Conservation (phyloP, 2,113 vertebrate species). For the Columba livia region DNA sequence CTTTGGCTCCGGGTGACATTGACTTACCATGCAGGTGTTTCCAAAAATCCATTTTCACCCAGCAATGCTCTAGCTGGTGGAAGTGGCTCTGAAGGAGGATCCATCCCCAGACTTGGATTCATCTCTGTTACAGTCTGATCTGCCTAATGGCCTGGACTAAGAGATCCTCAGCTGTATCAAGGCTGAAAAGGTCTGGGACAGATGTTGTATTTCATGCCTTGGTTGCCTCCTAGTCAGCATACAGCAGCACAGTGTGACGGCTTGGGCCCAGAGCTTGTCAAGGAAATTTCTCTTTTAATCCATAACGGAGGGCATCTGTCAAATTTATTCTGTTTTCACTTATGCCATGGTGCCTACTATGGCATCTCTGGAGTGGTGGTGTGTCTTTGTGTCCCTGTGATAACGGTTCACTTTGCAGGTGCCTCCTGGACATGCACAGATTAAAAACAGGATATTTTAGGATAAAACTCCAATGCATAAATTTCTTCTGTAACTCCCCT, state of each 20-base stretch:
- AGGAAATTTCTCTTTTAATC: background rate
- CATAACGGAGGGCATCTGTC: background rate
- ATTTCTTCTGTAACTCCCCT: background rate
- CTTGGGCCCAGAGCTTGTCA: background rate
- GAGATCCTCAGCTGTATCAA: background rate
- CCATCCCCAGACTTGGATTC: background rate
- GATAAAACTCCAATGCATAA: background rate
- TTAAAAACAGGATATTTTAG: background rate
- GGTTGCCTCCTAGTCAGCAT: background rate
- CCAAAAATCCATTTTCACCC: background rate
- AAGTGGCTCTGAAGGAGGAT: background rate
- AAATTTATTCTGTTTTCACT: background rate
- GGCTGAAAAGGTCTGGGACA: background rate
- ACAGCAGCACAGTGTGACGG: rapidly evolving
- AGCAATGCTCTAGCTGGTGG: background rate
- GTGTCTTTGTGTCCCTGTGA: background rate
- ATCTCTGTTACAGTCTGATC: background rate
- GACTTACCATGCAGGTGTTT: background rate
- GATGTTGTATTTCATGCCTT: background rate
- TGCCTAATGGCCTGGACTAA: background rate
- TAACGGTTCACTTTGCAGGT: background rate
- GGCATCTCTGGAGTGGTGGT: background rate
- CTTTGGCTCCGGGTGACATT: background rate
- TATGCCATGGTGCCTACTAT: background rate
- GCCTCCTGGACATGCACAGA: background rate